These are phyloP conservation scores for Tinea trinotella DNA, from an alignment of 2,888 invertebrate genomes.

Conservation along the genomic window DNA sequence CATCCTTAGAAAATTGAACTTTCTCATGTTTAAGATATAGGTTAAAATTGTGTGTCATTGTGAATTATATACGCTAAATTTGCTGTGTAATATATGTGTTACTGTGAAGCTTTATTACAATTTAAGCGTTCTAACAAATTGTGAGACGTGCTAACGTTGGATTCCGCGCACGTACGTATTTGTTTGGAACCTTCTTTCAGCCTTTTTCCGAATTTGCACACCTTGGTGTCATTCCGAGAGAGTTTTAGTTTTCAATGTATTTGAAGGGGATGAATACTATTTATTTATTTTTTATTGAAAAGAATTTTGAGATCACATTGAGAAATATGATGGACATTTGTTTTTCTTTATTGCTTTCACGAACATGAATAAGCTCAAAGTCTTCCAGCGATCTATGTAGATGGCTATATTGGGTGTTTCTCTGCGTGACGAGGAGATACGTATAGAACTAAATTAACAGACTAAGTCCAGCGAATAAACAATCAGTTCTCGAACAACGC, in stretches of 20 bases:
- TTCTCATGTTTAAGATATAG: slow-evolving; percentile 15
- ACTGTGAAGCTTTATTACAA: slow-evolving; percentile 63
- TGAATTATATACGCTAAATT: slow-evolving; percentile 29
- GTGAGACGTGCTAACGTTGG: slow-evolving; percentile 56
- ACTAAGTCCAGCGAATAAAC: no score
- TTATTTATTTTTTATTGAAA: no score
- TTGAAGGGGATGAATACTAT: no score
- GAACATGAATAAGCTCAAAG: no score
- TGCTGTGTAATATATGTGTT: slow-evolving; percentile 43
- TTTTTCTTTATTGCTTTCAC: no score
- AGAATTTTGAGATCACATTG: no score
- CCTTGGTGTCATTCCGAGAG: slow-evolving; percentile 15
- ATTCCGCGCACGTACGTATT: slow-evolving; percentile 58
- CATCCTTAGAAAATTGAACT: slow-evolving; percentile 25
- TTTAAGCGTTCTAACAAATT: slow-evolving; percentile 68
- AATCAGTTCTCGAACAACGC: no score
- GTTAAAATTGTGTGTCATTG: slow-evolving; percentile 3
- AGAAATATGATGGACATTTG: no score
- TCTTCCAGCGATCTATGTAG: no score
- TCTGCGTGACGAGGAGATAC: no score
- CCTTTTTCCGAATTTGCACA: slow-evolving; percentile 23
- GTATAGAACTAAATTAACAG: no score
- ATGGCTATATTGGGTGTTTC: no score
- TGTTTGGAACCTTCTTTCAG: slow-evolving; percentile 52
- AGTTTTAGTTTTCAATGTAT: neutral